Evolutionary conservation across 2,888 invertebrate species (phyloP), one percentile per base, ranked within the genome.

Genomic region (Pyrgus malvae): DNA sequence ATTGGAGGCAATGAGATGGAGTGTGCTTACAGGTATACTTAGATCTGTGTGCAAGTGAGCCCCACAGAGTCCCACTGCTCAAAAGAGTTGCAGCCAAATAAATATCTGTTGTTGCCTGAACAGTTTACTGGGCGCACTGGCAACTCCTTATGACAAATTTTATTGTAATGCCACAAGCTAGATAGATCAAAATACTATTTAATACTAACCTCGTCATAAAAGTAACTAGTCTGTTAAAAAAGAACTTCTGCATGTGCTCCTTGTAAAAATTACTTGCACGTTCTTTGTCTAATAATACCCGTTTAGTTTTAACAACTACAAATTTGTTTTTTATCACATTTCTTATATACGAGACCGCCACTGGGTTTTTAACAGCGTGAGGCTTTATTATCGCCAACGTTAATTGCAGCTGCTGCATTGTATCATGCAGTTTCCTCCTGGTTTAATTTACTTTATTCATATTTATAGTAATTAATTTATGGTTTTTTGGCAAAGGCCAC

Each of bases 331-430:
- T 80, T 60, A 97, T 93, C 63, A 94, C 76, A 56, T 93, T 83
- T 68, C 93, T 91, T 44, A 97, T 93, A 72, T 92, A 92, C 74
- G 93, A 85, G 9, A 95, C 76, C 3, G 93, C 94, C 58, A 94
- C 89, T 0, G 95, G 95, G 75, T 96, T 94, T 72, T 94, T 94
- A 1, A 95, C 91, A 29, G 95, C 91, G 73, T 97, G 97, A 3
- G 98, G 98, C 76, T 98, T 98, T 56, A 98, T 91, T 62, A 98
- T 93, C 2, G 97, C 97, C 63, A 98, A 85, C 16, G 98, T 97
- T 68, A 97, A 83, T 84, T 97, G 91, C 68, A 93, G 74, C 70
- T 79, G 87, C 56, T 77, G 75, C 89, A 88, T 89, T 60, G 37
- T 72, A 41, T 6, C 12, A 35, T 48, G 46, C 41, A 23, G 48